A percentile compares a stretch with the other conserved stretches of the same genome.
Conservation (phyloP, 2,888 invertebrate species). For the Napeogenes sylphis region DNA sequence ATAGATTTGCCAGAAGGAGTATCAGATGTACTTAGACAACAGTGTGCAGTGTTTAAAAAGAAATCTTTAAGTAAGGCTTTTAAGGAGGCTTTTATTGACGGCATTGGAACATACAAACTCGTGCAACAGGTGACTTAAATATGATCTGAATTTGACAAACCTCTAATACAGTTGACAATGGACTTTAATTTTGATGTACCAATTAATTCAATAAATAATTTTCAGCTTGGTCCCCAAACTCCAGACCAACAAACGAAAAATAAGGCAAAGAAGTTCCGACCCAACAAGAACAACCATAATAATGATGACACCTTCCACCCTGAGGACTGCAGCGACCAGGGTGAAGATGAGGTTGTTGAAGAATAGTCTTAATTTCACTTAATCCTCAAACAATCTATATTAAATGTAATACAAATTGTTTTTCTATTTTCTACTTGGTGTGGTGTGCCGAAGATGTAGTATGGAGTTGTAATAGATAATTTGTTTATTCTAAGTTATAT, state of each 20-base stretch:
- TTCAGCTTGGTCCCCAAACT: constrained; percentile 38
- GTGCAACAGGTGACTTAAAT: constrained; percentile 46
- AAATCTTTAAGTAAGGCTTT: constrained; percentile 58
- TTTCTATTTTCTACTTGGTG: no score
- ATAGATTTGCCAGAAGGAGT: constrained; percentile 53
- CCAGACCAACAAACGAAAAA: constrained; percentile 31
- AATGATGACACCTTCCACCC: constrained; percentile 64
- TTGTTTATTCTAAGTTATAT: no score
- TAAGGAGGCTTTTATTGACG: constrained; percentile 54
- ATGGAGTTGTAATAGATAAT: no score
- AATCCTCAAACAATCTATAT: no score
- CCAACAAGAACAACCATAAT: constrained; percentile 40
- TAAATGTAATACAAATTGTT: no score
- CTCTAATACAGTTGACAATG: no score
- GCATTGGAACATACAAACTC: constrained; percentile 51
- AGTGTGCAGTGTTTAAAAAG: constrained; percentile 55
- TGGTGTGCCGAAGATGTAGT: no score
- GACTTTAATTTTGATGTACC: no score
- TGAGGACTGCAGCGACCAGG: constrained; percentile 55
- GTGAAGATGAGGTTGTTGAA: constrained; percentile 42
- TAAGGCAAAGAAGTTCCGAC: constrained; percentile 34
- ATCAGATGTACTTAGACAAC: constrained; percentile 43
- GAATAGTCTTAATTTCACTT: background rate
- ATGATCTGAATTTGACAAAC: background rate
- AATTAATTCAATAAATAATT: background rate